phyloP scores from a whole-genome alignment of 2,888 invertebrate species.

The Glaucopsyche alexis region DNA sequence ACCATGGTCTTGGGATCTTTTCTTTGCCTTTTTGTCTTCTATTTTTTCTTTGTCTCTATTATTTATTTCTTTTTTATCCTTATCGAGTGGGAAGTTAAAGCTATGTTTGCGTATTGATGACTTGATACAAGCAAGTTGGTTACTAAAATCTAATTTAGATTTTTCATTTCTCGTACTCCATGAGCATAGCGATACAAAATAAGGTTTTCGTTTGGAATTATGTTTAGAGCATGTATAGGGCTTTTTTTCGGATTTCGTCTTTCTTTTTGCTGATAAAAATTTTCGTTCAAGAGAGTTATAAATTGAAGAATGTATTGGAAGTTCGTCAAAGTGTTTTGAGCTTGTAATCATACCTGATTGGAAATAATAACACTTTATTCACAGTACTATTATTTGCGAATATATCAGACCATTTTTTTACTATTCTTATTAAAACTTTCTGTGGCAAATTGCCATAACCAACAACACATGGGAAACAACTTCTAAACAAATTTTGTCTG shows the following conservation, averaged over 20 bases:
- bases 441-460: neutral
- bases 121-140: slow-evolving; percentile 6
- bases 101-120: slow-evolving; percentile 18
- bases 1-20: neutral
- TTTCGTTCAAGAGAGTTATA: neutral
- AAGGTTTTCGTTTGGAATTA: neutral
- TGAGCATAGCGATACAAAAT: slow-evolving; percentile 10
- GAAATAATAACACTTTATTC: neutral
- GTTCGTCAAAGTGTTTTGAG: neutral
- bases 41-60: neutral
- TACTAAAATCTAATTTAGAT: slow-evolving; percentile 7
- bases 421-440: neutral
- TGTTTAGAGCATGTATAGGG: neutral
- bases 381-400: neutral
- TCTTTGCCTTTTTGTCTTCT: neutral
- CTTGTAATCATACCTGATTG: neutral
- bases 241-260: neutral
- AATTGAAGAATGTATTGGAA: neutral
- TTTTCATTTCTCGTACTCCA: slow-evolving; percentile 3
- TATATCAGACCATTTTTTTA: no score
- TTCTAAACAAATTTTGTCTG: no score
- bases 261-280: neutral
- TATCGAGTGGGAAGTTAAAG: slow-evolving; percentile 31
- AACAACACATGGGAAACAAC: neutral
- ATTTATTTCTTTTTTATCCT: slow-evolving; percentile 30